These are phyloP conservation scores for Drosophila lutescens DNA, from an alignment of 2,888 invertebrate species.

Conservation along the genomic window DNA sequence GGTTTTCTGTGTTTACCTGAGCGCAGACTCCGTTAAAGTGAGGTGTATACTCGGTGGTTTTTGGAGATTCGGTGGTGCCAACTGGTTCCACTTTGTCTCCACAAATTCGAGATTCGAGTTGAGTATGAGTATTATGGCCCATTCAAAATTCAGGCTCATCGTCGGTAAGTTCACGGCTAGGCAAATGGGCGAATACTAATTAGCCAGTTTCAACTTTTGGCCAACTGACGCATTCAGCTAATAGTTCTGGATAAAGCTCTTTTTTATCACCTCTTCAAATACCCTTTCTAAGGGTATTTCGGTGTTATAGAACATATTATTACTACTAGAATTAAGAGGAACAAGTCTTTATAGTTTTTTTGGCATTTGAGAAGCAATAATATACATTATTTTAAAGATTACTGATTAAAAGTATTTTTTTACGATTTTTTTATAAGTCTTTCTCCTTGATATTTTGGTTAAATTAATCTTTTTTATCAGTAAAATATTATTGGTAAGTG, in stretches of 20 bases:
- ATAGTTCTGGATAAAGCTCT: conserved; percentile 10
- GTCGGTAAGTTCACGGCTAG: conserved; percentile 38
- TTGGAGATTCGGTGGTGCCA: conserved; percentile 33
- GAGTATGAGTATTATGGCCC: conserved; percentile 9
- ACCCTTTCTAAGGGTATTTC: neutral
- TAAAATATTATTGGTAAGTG: too few relatives aligned
- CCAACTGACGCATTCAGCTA: conserved; percentile 19
- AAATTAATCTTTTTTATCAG: too few relatives aligned
- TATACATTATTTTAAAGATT: too few relatives aligned
- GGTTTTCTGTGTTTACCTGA: conserved; percentile 36
- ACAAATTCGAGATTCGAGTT: neutral
- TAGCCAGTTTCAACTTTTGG: conserved; percentile 28
- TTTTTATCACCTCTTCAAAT: neutral
- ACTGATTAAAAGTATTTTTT: too few relatives aligned
- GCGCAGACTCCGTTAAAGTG: conserved; percentile 53
- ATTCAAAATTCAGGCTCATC: conserved; percentile 33
- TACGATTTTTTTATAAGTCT: too few relatives aligned
- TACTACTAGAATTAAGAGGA: too few relatives aligned
- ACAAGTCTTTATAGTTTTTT: too few relatives aligned
- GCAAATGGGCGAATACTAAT: conserved; percentile 28
- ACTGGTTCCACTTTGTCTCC: conserved; percentile 36
- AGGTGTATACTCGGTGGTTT: conserved; percentile 11
- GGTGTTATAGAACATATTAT: neutral
- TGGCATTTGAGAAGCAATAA: too few relatives aligned
- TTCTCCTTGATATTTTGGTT: too few relatives aligned